Conservation (phyloP, 2,888 invertebrate species). For the Craniophora ligustri region DNA sequence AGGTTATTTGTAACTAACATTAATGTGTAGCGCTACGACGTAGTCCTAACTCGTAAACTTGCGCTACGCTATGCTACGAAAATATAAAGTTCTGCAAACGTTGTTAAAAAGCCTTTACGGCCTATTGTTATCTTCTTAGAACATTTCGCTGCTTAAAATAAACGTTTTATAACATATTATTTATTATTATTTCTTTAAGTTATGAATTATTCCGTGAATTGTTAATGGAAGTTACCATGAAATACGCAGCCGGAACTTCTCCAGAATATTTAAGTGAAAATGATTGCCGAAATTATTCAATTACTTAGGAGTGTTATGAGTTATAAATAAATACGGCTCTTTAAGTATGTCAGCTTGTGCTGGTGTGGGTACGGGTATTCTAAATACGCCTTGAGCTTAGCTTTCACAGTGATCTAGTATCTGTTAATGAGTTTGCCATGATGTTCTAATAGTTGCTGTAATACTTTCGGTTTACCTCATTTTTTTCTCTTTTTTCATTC, state of each 20-base stretch:
- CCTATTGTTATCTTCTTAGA: constrained; percentile 35
- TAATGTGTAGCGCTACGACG: constrained; percentile 43
- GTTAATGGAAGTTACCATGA: constrained; percentile 12
- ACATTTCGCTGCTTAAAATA: constrained; percentile 28
- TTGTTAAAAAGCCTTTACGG: constrained; percentile 38
- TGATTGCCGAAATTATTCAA: neutral
- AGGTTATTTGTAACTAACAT: constrained; percentile 30
- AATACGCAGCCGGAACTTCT: neutral
- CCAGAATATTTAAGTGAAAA: constrained; percentile 8
- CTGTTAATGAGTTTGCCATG: too few species aligned
- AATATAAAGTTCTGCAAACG: constrained; percentile 36
- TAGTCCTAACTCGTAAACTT: constrained; percentile 27
- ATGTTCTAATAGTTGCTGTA: too few species aligned
- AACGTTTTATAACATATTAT: constrained; percentile 30
- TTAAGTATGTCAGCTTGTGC: too few species aligned
- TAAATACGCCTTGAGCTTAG: too few species aligned
- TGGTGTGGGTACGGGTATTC: too few species aligned
- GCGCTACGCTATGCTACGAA: constrained; percentile 44
- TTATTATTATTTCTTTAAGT: constrained; percentile 10
- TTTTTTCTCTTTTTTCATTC: too few species aligned
- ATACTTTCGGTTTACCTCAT: too few species aligned
- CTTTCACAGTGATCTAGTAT: too few species aligned
- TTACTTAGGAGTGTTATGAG: too few species aligned
- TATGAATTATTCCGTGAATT: constrained; percentile 17
- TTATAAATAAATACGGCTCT: too few species aligned